Conservation (phyloP, 2,113 vertebrate species). For the Periophthalmodon schlosseri region DNA sequence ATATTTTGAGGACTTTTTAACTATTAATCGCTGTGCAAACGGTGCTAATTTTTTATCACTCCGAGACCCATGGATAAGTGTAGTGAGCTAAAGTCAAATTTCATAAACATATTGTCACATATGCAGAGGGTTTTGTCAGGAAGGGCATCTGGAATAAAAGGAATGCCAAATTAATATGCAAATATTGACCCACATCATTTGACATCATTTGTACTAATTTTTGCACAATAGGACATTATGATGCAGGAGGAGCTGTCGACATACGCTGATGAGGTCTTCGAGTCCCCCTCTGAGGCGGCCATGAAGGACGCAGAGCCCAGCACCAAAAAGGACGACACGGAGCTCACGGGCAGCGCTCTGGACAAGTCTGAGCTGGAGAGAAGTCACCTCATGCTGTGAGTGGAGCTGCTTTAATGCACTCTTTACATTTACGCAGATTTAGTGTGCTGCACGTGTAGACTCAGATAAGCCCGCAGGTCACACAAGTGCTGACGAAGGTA, state of each 20-base stretch:
- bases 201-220: neutral
- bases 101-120: too few relatives aligned
- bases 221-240: conserved; percentile 84
- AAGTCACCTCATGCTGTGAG: conserved; percentile 96
- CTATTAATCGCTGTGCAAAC: too few relatives aligned
- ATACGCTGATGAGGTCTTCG: conserved; percentile 91
- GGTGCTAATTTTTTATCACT: too few relatives aligned
- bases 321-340: conserved; percentile 80
- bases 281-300: conserved; percentile 89
- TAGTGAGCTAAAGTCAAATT: neutral
- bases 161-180: too few relatives aligned
- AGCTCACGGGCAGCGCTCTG: conserved; percentile 91
- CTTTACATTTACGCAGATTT: neutral
- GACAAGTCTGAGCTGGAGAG: conserved; percentile 91
- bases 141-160: too few relatives aligned
- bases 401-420: conserved; percentile 9
- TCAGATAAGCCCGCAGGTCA: conserved; percentile 5
- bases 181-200: too few relatives aligned
- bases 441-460: neutral
- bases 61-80: too few relatives aligned
- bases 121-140: too few relatives aligned
- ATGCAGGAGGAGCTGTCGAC: conserved; percentile 94
- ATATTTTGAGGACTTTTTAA: too few relatives aligned
- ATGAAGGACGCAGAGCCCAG: conserved; percentile 83
- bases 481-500: neutral